phyloP scores from a whole-genome alignment of 2,113 vertebrate species.

The Dolichallabes microphthalmus region DNA sequence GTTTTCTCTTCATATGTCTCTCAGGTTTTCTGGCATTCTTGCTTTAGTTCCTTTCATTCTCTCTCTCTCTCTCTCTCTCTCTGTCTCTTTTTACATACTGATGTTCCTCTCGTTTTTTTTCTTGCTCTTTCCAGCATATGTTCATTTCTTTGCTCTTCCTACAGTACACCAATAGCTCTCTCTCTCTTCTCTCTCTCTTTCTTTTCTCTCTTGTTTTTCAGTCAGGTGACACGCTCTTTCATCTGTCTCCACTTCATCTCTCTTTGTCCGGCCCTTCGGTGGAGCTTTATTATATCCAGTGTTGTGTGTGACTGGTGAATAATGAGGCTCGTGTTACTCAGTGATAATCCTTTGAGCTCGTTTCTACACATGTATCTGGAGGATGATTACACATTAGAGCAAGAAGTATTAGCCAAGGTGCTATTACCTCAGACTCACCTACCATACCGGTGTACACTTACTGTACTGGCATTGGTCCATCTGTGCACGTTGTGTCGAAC shows the following conservation, averaged over 20 bases:
- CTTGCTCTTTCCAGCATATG: neutral
- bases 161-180: too few species aligned
- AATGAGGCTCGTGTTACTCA: neutral
- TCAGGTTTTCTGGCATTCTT: neutral
- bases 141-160: neutral
- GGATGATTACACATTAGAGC: constrained; percentile 1
- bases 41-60: neutral
- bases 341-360: constrained; percentile 14
- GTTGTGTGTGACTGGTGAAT: constrained; percentile 29
- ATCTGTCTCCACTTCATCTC: constrained; percentile 10
- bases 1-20: neutral
- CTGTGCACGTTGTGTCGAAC: neutral
- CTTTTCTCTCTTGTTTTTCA: neutral
- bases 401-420: neutral
- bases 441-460: neutral
- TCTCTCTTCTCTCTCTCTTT: neutral
- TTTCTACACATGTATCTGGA: neutral
- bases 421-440: constrained; percentile 1
- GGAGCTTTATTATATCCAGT: constrained; percentile 35
- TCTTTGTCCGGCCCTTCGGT: neutral
- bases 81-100: too few species aligned
- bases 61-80: too few species aligned
- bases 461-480: neutral
- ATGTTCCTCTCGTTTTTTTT: neutral
- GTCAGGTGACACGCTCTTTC: constrained; percentile 2